Percentiles rank a stretch among this genome's conserved stretches.
These are phyloP conservation scores for Plodia interpunctella DNA, from an alignment of 1,140 invertebrate species.

Conservation along the genomic window DNA sequence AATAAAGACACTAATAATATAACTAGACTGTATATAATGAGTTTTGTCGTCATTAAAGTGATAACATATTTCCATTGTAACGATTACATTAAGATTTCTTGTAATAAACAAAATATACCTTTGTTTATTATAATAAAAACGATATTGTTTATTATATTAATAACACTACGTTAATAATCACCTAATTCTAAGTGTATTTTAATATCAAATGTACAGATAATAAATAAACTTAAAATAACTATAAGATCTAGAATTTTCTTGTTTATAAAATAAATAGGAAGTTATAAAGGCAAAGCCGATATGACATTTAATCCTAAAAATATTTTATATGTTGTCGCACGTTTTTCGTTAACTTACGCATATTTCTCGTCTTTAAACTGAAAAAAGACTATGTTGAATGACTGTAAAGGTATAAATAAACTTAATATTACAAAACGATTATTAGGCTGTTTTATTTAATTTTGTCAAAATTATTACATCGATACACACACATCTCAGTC, in stretches of 20 bases:
- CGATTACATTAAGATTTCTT: constrained; percentile 9
- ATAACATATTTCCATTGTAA: constrained; percentile 12
- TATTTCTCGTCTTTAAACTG: constrained; percentile 36
- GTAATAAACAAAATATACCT: constrained; percentile 1
- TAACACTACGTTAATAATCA: no score
- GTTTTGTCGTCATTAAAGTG: constrained; percentile 7
- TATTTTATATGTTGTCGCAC: constrained; percentile 47
- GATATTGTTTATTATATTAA: constrained; percentile 20
- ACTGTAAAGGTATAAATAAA: constrained; percentile 45
- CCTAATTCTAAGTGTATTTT: constrained; percentile 29
- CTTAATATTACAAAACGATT: constrained; percentile 9
- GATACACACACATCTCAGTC: no score
- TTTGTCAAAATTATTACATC: no score
- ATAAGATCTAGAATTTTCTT: constrained; percentile 30
- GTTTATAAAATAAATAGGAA: constrained; percentile 30
- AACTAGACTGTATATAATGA: constrained; percentile 19
- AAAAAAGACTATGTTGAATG: constrained; percentile 39
- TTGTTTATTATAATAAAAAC: not conserved
- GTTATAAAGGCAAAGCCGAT: constrained; percentile 34
- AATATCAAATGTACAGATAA: constrained; percentile 46
- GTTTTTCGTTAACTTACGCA: constrained; percentile 38
- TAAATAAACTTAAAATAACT: constrained; percentile 16
- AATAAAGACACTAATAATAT: constrained; percentile 9
- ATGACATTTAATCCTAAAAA: constrained; percentile 29
- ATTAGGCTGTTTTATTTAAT: no score